Base-by-base conservation (phyloP, 2,113 vertebrate genomes). In the Otolemur garnettii region DNA sequence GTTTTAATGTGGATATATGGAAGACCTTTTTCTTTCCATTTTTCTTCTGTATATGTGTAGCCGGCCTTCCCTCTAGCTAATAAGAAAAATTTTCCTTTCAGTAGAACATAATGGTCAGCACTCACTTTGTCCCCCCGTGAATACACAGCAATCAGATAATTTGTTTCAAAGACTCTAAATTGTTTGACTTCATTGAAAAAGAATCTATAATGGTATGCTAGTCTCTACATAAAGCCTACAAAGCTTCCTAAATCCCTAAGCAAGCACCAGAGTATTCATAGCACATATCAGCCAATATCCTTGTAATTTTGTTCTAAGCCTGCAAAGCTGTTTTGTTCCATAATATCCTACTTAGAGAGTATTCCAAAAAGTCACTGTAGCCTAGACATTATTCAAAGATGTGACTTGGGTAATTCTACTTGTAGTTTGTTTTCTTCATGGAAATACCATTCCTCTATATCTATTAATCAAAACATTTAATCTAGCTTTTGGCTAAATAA, bases 101-200 rank as follows among this genome's bases (percentile, higher is more conserved):
- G 55, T 68, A 53, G 26, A 81, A 50, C 77, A 81, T 83, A 91
- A 96, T 77, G 55, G 68, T 81, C 84, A 87, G 69, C 75, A 72
- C 95, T 96, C 91, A 71, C 75, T 96, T 77, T 84, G 82, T 88
- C 38, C 94, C 59, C 86, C 15, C 62, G 64, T 90, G 88, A 97
- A 97, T 87, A 91, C 71, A 81, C 15, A 81, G 82, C 89, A 94
- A 97, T 95, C 94, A 93, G 95, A 97, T 90, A 92, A 97, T 97
- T 96, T 97, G 80, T 96, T 89, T 88, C 35, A 97, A 97, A 97
- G 86, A 94, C 86, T 95, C 86, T 97, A 96, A 96, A 94, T 87
- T 94, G 64, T 81, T 90, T 96, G 83, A 93, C 79, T 97, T 96
- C 57, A 74, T 87, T 97, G 86, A 94, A 94, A 96, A 96, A 80